Percentiles rank a stretch among this genome's conserved stretches.
Evolutionary conservation across 2,797 vertebrate species (phyloP).

Genomic region (Pempheris klunzingeri): DNA sequence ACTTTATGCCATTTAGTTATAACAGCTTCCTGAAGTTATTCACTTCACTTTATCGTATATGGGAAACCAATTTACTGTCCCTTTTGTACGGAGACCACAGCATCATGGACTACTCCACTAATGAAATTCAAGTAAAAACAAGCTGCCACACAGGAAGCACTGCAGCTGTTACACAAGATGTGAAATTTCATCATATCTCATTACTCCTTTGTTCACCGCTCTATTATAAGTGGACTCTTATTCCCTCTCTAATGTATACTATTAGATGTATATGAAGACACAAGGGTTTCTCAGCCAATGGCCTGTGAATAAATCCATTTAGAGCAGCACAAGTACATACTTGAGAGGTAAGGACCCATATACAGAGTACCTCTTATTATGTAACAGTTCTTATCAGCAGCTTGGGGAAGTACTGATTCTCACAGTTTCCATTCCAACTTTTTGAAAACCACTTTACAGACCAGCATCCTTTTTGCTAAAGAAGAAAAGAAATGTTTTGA

Average conservation of each 20-base stretch:
- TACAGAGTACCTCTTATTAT: slow-evolving; percentile 30
- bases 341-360: slow-evolving; percentile 47
- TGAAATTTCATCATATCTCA: background rate
- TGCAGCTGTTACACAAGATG: slow-evolving; percentile 26
- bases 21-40: too few species aligned
- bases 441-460: slow-evolving; percentile 31
- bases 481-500: slow-evolving; percentile 34
- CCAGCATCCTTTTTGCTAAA: slow-evolving; percentile 2
- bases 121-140: slow-evolving; percentile 4
- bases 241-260: slow-evolving; percentile 6
- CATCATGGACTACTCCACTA: background rate
- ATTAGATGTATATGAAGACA: slow-evolving; percentile 18
- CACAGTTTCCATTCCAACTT: slow-evolving; percentile 48
- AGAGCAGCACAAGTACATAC: slow-evolving; percentile 38
- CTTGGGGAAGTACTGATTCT: slow-evolving; percentile 40
- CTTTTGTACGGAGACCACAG: background rate
- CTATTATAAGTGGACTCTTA: slow-evolving; percentile 14
- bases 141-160: slow-evolving; percentile 1
- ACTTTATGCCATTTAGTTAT: too few species aligned
- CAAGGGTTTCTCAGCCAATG: slow-evolving; percentile 5
- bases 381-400: slow-evolving; percentile 44
- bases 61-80: background rate
- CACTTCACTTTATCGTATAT: background rate
- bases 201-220: slow-evolving; percentile 7
- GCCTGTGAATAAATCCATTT: slow-evolving; percentile 44